phyloP scores from a whole-genome alignment of 1,140 invertebrate species.

The Phenacoccus solenopsis region DNA sequence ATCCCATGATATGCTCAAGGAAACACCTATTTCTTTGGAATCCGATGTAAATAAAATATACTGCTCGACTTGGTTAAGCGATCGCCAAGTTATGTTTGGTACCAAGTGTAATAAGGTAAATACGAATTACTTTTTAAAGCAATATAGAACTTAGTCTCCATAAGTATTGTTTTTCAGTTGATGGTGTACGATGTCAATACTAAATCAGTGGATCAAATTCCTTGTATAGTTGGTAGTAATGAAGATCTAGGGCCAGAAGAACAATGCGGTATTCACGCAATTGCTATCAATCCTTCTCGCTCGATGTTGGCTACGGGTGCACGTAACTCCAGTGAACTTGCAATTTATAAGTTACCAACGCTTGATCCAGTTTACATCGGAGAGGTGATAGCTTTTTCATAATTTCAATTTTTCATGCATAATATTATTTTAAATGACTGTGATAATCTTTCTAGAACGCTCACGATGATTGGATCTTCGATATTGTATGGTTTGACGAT shows the following conservation, averaged over 20 bases:
- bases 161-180: slow-evolving; percentile 40
- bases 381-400: slow-evolving; percentile 40
- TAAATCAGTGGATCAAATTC: slow-evolving; percentile 69
- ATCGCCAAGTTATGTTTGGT: slow-evolving; percentile 67
- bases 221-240: slow-evolving; percentile 55
- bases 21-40: slow-evolving; percentile 62
- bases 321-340: slow-evolving; percentile 82
- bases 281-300: slow-evolving; percentile 86
- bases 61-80: slow-evolving; percentile 89
- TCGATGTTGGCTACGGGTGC: slow-evolving; percentile 85
- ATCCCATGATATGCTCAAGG: slow-evolving; percentile 75
- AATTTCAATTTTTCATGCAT: neutral
- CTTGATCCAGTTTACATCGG: slow-evolving; percentile 90
- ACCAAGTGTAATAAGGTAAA: slow-evolving; percentile 82
- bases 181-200: slow-evolving; percentile 72
- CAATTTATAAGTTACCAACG: slow-evolving; percentile 82
- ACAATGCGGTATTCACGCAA: slow-evolving; percentile 81
- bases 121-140: neutral
- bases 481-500: slow-evolving; percentile 92
- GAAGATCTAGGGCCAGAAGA: slow-evolving; percentile 44
- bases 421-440: neutral
- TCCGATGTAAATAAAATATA: slow-evolving; percentile 87
- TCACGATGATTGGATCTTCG: slow-evolving; percentile 90
- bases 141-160: slow-evolving; percentile 9
- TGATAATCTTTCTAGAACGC: slow-evolving; percentile 38